Percentiles rank a stretch among this genome's conserved stretches.
Conservation (phyloP, 2,888 invertebrate genomes). For the Sesamia inferens region DNA sequence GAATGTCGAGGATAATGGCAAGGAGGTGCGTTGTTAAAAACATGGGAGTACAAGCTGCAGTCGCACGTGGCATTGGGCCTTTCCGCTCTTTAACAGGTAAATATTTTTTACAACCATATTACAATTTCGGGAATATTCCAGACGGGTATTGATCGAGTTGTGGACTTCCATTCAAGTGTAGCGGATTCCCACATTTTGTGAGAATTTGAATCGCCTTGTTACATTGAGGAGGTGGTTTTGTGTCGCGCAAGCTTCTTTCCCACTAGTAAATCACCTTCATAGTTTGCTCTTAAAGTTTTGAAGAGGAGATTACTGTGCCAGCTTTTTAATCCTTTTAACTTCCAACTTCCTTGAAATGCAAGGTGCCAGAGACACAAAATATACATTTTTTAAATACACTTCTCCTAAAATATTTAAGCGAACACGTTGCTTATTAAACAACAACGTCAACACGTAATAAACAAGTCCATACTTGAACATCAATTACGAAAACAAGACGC, state of each 20-base stretch:
- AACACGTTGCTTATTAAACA: slow-evolving; percentile 5
- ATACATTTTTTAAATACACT: background rate
- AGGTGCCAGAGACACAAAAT: background rate
- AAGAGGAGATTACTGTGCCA: slow-evolving; percentile 13
- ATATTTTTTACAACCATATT: slow-evolving; percentile 82
- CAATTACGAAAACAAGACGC: slow-evolving; percentile 51
- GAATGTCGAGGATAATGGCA: slow-evolving; percentile 65
- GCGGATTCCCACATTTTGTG: slow-evolving; percentile 71
- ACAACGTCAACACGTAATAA: slow-evolving; percentile 35
- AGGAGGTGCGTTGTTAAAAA: slow-evolving; percentile 58
- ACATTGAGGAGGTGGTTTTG: slow-evolving; percentile 47
- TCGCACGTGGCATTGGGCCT: slow-evolving; percentile 88
- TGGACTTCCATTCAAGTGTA: slow-evolving; percentile 70
- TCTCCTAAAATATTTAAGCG: background rate
- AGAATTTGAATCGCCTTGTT: slow-evolving; percentile 58
- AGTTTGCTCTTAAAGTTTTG: slow-evolving; percentile 20
- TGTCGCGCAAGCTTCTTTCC: slow-evolving; percentile 33
- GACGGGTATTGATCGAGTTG: slow-evolving; percentile 73
- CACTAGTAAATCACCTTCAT: slow-evolving; percentile 30
- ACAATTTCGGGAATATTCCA: slow-evolving; percentile 82
- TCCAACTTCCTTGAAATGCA: background rate
- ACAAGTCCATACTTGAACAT: slow-evolving; percentile 29
- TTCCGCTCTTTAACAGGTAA: slow-evolving; percentile 89
- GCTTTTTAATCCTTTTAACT: slow-evolving; percentile 13
- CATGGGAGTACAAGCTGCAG: slow-evolving; percentile 78